Evolutionary conservation across 2,113 vertebrate species (phyloP).

Genomic region (Saguinus midas): DNA sequence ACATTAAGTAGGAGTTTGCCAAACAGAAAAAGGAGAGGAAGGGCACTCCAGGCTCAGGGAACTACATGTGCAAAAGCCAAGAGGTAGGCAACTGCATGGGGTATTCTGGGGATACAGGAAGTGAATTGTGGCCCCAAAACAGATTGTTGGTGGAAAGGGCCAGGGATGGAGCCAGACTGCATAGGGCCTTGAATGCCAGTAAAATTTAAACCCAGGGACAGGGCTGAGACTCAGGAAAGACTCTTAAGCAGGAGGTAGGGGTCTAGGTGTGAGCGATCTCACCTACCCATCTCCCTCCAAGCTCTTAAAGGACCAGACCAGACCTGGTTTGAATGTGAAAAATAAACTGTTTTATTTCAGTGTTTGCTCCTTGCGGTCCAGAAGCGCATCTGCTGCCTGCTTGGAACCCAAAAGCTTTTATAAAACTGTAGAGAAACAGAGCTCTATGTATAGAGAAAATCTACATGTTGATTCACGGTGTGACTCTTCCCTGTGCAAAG

Average conservation of each 20-base stretch:
- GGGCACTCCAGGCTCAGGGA: not conserved
- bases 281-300: not conserved
- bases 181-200: not conserved
- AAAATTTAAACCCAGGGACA: not conserved
- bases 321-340: slow-evolving; percentile 77
- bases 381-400: slow-evolving; percentile 24
- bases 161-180: not conserved
- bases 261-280: not conserved
- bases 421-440: not conserved
- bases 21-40: not conserved
- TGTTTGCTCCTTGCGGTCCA: slow-evolving; percentile 48
- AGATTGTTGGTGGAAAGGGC: not conserved
- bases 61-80: not conserved
- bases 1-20: not conserved
- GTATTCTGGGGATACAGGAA: not conserved
- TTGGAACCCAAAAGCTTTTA: not conserved
- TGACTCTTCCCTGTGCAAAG: slow-evolving; percentile 15
- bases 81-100: not conserved
- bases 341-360: slow-evolving; percentile 82
- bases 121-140: not conserved
- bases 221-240: not conserved
- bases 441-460: not conserved
- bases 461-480: not conserved
- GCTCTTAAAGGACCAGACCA: not conserved
- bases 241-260: not conserved